These are phyloP conservation scores for Cecropterus lyciades DNA, from an alignment of 1,140 invertebrate genomes.

Conservation along the genomic window DNA sequence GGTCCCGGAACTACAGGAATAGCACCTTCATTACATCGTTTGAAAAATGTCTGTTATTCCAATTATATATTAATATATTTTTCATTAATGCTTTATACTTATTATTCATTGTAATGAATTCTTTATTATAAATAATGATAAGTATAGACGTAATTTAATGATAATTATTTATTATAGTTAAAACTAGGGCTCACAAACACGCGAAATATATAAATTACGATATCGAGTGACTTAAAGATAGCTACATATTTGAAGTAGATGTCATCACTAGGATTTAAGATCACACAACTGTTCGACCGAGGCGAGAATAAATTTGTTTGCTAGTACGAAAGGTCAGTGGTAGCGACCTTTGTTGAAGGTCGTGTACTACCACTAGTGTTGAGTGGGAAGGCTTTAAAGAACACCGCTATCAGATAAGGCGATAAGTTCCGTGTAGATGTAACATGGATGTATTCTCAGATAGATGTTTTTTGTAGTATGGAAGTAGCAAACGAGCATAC, in stretches of 20 bases:
- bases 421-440: not conserved
- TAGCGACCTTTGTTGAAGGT: conserved; percentile 65
- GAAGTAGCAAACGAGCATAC: too few relatives aligned
- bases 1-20: too few relatives aligned
- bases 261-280: conserved; percentile 60
- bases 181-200: not conserved
- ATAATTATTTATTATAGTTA: not conserved
- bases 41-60: too few relatives aligned
- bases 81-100: too few relatives aligned
- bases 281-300: conserved; percentile 52
- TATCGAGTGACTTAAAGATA: conserved; percentile 48
- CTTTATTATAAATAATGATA: too few relatives aligned
- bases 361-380: conserved; percentile 8
- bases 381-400: not conserved
- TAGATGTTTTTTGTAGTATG: too few relatives aligned
- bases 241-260: conserved; percentile 45
- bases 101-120: too few relatives aligned
- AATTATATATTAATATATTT: too few relatives aligned
- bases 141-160: too few relatives aligned
- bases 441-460: not conserved
- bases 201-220: not conserved
- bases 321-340: conserved; percentile 53
- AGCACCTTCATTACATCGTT: too few relatives aligned
- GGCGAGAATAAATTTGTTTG: conserved; percentile 63
- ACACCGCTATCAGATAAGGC: conserved; percentile 1